Percentiles rank a stretch among this genome's conserved stretches.
Evolutionary conservation across 2,888 invertebrate genomes (phyloP).

Genomic region (Luperina testacea): DNA sequence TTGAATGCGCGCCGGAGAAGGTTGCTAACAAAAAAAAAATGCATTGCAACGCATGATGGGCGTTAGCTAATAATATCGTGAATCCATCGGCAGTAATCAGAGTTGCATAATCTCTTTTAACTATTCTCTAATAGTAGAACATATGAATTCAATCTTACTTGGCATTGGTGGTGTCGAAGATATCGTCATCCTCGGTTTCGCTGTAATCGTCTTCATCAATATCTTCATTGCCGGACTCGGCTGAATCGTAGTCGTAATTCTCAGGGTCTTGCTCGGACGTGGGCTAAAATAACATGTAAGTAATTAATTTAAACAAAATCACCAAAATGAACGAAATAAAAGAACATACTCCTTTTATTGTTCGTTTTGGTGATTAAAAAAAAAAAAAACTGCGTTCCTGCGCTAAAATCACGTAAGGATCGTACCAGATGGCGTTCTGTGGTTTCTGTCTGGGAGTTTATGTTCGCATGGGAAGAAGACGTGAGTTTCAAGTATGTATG

Average conservation of each 20-base stretch:
- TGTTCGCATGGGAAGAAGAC: neutral
- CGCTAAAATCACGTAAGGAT: neutral
- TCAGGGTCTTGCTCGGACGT: constrained; percentile 92
- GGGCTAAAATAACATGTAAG: constrained; percentile 72
- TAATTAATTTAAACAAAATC: neutral
- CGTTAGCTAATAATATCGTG: too few species aligned
- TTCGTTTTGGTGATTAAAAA: too few species aligned
- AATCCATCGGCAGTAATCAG: neutral
- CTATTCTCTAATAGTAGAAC: neutral
- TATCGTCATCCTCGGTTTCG: constrained; percentile 95
- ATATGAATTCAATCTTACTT: constrained; percentile 72
- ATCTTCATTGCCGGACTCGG: constrained; percentile 94
- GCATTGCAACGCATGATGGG: too few species aligned
- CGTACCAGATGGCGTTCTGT: neutral
- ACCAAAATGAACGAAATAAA: neutral
- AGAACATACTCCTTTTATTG: neutral
- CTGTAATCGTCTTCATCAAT: constrained; percentile 92
- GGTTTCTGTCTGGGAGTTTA: neutral
- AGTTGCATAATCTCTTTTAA: neutral
- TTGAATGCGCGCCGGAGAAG: neutral
- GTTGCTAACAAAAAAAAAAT: too few species aligned
- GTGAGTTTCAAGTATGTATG: neutral
- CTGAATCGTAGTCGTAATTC: constrained; percentile 96
- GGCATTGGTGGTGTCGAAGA: constrained; percentile 90
- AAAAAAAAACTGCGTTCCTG: too few species aligned